Base-by-base conservation (phyloP, 2,888 invertebrate species). In the Pyrrhosoma nymphula region DNA sequence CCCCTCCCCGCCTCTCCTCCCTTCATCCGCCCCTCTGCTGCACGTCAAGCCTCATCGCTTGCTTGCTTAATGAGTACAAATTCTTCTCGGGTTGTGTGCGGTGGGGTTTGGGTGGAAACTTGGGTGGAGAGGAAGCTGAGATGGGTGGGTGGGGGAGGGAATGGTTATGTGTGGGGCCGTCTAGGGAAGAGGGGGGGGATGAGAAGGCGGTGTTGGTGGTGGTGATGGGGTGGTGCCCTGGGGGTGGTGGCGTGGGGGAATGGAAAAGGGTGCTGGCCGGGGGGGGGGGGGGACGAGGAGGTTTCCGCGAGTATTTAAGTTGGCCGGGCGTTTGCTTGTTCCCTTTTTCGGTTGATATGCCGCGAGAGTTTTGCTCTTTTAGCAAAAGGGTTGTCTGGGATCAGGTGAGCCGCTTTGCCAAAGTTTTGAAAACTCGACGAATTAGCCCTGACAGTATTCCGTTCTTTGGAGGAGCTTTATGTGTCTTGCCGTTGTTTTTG, bases 31-130 rank as follows among this genome's bases (percentile, higher is more conserved):
- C 39, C 23, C 93, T 69, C 93, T 60, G 35, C 91, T 35, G 16
- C 88, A 93, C 63, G 60, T 93, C 93, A 93, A 93, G 63, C 63
- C 69, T 93, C 93, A 93, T 93, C 60, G 69, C 93, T 93, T 63
- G 93, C 69, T 69, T 75, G 93, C 93, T 93, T 93, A 93, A 93
- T 93, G 93, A 93, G 93, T 93, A 93, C 93, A 93, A 93, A 93
- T 93, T 69, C 93, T 93, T 69, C 93, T 69, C 39, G 69, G 93
- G 93, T 75, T 75, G 63, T 75, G 47, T 39, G 60, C 47, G 55
- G 39, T 55, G 63, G 91, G 55, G 60, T 60, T 30, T 60, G 6
- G 63, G 91, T 35, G 91, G 91, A 39, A 91, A 30, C 60, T 91
- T 23, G 39, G 35, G 35, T 8, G 35, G 35, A n/a, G 91, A 16